Percentiles rank a stretch among this genome's conserved stretches.
These are phyloP conservation scores for Parochlus steinenii DNA, from an alignment of 2,888 invertebrate genomes.

Conservation along the genomic window DNA sequence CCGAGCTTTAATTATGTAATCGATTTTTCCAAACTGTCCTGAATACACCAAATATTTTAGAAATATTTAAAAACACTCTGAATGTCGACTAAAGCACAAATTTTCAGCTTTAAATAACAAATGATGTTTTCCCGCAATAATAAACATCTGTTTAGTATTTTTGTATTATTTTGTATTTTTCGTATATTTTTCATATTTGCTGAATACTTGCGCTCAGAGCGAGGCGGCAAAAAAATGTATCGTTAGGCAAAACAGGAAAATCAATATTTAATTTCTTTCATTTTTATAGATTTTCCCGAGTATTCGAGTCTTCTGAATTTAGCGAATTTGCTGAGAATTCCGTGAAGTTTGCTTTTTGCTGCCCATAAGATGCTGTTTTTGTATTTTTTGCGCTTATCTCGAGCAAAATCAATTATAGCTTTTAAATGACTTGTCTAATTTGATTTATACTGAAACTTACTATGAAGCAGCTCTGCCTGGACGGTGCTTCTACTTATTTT, in stretches of 20 bases:
- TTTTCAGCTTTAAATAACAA: too few relatives aligned
- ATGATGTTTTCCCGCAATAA: too few relatives aligned
- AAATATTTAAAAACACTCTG: neutral
- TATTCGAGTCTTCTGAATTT: neutral
- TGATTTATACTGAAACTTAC: conserved; percentile 5
- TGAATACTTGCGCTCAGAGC: too few relatives aligned
- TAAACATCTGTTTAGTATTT: too few relatives aligned
- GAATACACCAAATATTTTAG: neutral
- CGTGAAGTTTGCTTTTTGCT: neutral
- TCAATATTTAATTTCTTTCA: conserved; percentile 7
- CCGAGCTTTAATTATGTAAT: too few relatives aligned
- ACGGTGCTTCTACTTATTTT: conserved; percentile 1
- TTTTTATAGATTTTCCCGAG: neutral
- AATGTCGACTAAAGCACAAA: neutral
- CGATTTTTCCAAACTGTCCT: too few relatives aligned
- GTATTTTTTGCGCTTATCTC: neutral
- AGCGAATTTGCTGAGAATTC: neutral
- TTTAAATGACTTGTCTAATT: conserved; percentile 8
- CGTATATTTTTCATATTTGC: too few relatives aligned
- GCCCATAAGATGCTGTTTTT: neutral
- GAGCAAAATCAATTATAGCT: conserved; percentile 6
- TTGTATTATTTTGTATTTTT: too few relatives aligned
- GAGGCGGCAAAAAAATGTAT: too few relatives aligned
- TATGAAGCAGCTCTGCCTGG: neutral
- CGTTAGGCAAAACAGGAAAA: neutral